phyloP scores from a whole-genome alignment of 2,113 vertebrate species.

The Lophius piscatorius region DNA sequence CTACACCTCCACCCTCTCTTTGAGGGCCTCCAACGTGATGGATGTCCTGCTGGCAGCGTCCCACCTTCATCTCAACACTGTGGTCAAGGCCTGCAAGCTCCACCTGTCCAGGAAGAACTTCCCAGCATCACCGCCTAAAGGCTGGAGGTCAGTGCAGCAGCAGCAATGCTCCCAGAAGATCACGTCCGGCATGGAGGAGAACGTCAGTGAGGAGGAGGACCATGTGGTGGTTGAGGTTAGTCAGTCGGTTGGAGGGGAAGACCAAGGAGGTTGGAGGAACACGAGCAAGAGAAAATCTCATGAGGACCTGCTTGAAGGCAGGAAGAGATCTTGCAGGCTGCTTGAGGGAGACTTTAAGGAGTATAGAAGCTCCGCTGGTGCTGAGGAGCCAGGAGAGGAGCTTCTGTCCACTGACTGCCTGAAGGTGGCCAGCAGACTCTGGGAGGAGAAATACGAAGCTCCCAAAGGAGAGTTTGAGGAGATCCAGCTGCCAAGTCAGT shows the following conservation, averaged over 20 bases:
- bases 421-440: constrained; percentile 74
- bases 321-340: constrained; percentile 76
- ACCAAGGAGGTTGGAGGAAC: constrained; percentile 13
- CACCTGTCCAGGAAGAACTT: constrained; percentile 90
- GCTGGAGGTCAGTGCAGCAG: constrained; percentile 66
- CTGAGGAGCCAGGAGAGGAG: constrained; percentile 73
- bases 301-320: constrained; percentile 76
- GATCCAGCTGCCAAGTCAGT: constrained; percentile 92
- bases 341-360: constrained; percentile 78
- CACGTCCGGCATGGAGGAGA: constrained; percentile 82
- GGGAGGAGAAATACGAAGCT: constrained; percentile 67
- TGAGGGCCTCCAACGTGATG: constrained; percentile 93
- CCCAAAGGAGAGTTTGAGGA: constrained; percentile 81
- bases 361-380: constrained; percentile 46
- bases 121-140: constrained; percentile 85
- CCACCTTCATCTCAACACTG: constrained; percentile 90
- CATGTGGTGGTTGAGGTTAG: constrained; percentile 61
- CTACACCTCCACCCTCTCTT: constrained; percentile 91
- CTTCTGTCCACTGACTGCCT: constrained; percentile 83
- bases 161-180: constrained; percentile 57
- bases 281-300: constrained; percentile 87
- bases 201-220: constrained; percentile 27
- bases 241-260: constrained; percentile 55
- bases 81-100: constrained; percentile 94
- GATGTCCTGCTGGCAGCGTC: constrained; percentile 93